Evolutionary conservation across 2,113 vertebrate species (phyloP).

Genomic region (Astatoreochromis straeleni): DNA sequence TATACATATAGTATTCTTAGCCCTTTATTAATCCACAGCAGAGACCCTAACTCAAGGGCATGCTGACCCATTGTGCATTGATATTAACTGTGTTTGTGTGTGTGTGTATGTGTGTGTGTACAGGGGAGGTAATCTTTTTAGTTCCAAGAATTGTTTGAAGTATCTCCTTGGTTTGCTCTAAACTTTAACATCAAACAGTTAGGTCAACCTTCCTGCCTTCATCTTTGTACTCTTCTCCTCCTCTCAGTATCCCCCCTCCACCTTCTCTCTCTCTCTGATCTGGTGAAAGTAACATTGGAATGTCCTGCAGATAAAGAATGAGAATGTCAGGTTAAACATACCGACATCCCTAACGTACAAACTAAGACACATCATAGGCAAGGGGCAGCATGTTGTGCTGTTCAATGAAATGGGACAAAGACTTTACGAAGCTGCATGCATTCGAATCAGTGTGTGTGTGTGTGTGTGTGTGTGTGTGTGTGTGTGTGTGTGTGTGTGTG

Average conservation of each 20-base stretch:
- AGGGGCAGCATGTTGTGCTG: not conserved
- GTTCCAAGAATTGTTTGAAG: constrained; percentile 48
- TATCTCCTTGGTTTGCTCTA: constrained; percentile 4
- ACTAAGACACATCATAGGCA: not conserved
- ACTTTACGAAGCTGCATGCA: not conserved
- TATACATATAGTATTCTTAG: not conserved
- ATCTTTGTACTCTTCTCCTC: not conserved
- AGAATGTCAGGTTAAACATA: constrained; percentile 37
- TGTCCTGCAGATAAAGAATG: constrained; percentile 33
- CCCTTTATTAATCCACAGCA: not conserved
- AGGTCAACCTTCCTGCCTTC: constrained; percentile 8
- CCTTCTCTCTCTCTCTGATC: not conserved
- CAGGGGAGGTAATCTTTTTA: constrained; percentile 25
- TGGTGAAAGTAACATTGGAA: constrained; percentile 6
- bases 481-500: not conserved
- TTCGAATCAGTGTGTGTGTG: not conserved
- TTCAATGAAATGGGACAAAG: not conserved
- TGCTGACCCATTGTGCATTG: constrained; percentile 21
- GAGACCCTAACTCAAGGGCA: not conserved
- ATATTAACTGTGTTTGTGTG: not conserved
- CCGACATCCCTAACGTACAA: constrained; percentile 1
- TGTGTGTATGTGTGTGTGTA: not conserved
- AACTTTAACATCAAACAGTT: constrained; percentile 44
- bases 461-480: fast-evolving
- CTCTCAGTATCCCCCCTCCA: not conserved